Conservation (phyloP, 2,888 invertebrate genomes). For the Xestia rhomboidea region DNA sequence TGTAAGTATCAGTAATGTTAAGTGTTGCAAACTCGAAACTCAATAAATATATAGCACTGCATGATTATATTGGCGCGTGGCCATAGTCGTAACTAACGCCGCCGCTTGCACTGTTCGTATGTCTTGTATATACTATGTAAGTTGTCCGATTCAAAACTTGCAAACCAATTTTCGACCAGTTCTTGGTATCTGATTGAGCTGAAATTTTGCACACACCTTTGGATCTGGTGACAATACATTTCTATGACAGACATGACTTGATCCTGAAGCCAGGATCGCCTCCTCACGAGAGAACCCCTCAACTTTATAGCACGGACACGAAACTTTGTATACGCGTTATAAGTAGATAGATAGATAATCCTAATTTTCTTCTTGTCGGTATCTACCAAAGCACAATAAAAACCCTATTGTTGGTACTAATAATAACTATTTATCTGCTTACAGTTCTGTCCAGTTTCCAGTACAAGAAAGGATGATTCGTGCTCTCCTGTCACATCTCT, state of each 20-base stretch:
- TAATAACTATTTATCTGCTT: conserved; percentile 34
- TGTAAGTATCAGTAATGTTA: conserved; percentile 67
- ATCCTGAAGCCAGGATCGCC: too few species aligned
- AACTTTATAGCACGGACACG: too few species aligned
- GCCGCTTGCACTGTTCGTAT: not conserved
- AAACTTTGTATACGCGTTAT: too few species aligned
- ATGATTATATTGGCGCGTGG: not conserved
- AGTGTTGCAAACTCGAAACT: not conserved
- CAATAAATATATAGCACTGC: not conserved
- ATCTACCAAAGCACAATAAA: too few species aligned
- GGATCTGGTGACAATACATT: too few species aligned
- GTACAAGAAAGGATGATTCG: conserved; percentile 73
- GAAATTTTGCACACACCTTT: not conserved
- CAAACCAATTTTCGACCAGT: not conserved
- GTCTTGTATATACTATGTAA: too few species aligned
- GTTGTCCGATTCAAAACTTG: not conserved
- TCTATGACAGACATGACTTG: too few species aligned
- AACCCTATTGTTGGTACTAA: not conserved
- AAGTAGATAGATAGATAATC: too few species aligned
- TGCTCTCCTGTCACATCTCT: conserved; percentile 79
- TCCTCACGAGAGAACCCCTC: too few species aligned
- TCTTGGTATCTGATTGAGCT: not conserved
- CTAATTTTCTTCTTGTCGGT: too few species aligned
- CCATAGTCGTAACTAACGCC: not conserved
- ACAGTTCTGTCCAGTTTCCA: conserved; percentile 81